These are phyloP conservation scores for Poicephalus gulielmi DNA, from an alignment of 2,113 vertebrate genomes.

Conservation along the genomic window DNA sequence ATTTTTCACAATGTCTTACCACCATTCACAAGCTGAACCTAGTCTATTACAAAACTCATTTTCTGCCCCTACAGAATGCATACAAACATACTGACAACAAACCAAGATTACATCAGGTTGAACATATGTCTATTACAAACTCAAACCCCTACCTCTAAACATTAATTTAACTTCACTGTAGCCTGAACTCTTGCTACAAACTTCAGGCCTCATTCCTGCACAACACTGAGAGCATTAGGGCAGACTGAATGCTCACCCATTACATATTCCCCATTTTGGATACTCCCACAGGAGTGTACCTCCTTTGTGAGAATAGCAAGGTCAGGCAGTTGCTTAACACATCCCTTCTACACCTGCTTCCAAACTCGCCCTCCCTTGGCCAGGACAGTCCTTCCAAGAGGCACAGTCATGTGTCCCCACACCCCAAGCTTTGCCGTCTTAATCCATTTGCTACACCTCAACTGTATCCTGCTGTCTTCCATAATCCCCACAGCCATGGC, in stretches of 20 bases:
- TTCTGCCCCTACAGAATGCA: not conserved
- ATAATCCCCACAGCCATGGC: rapidly evolving
- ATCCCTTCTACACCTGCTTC: not conserved
- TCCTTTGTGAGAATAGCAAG: not conserved
- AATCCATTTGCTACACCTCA: not conserved
- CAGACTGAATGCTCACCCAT: not conserved
- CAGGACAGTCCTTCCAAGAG: not conserved
- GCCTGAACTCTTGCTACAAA: not conserved
- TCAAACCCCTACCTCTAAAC: not conserved
- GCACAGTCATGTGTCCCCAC: not conserved
- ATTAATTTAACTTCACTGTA: not conserved
- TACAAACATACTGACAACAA: not conserved
- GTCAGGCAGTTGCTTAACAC: not conserved
- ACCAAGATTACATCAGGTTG: not conserved
- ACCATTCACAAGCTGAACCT: not conserved
- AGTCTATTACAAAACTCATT: not conserved
- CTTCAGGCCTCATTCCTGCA: not conserved
- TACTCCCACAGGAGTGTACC: rapidly evolving
- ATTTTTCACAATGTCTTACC: not conserved
- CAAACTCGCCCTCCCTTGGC: not conserved
- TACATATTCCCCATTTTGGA: not conserved
- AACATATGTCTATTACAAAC: not conserved
- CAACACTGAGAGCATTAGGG: rapidly evolving
- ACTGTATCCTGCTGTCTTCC: rapidly evolving
- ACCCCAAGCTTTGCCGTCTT: not conserved